A percentile compares a stretch with the other conserved stretches of the same genome.
These are phyloP conservation scores for Antechinus flavipes DNA, from an alignment of 2,113 vertebrate genomes.

Conservation along the genomic window DNA sequence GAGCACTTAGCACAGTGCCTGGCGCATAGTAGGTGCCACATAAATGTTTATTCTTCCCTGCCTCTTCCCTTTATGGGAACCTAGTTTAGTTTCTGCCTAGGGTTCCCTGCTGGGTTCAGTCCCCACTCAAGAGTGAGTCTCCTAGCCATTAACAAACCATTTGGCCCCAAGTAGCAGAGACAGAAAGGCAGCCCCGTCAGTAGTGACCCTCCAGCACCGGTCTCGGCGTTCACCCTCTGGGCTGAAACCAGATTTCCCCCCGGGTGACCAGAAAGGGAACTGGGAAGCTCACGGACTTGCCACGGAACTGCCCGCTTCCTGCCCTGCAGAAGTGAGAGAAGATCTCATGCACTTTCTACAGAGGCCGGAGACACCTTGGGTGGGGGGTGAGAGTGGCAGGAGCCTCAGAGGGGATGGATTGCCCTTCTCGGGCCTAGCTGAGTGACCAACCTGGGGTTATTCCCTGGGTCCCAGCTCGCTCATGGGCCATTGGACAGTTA, in stretches of 20 bases:
- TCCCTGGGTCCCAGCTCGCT: not conserved
- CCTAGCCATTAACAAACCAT: not conserved
- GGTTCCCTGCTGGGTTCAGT: not conserved
- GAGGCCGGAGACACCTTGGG: not conserved
- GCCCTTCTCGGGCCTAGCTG: not conserved
- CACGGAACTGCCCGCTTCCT: not conserved
- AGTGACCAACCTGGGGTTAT: not conserved
- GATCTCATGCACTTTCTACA: not conserved
- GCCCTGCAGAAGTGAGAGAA: not conserved
- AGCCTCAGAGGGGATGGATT: not conserved
- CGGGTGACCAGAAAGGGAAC: not conserved
- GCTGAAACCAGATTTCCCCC: not conserved
- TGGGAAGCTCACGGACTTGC: not conserved
- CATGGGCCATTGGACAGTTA: not conserved
- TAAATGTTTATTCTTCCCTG: not conserved
- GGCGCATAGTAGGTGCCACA: not conserved
- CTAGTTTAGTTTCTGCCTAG: not conserved
- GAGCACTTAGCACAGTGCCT: not conserved
- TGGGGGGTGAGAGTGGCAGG: not conserved
- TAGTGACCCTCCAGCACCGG: too few species aligned
- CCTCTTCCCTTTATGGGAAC: not conserved
- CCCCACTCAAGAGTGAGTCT: not conserved
- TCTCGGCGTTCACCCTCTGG: not conserved
- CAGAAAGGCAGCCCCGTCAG: not conserved
- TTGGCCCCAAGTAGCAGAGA: not conserved